A percentile compares a stretch with the other conserved stretches of the same genome.
Conservation (phyloP, 2,113 vertebrate species). For the Xyrauchen texanus region DNA sequence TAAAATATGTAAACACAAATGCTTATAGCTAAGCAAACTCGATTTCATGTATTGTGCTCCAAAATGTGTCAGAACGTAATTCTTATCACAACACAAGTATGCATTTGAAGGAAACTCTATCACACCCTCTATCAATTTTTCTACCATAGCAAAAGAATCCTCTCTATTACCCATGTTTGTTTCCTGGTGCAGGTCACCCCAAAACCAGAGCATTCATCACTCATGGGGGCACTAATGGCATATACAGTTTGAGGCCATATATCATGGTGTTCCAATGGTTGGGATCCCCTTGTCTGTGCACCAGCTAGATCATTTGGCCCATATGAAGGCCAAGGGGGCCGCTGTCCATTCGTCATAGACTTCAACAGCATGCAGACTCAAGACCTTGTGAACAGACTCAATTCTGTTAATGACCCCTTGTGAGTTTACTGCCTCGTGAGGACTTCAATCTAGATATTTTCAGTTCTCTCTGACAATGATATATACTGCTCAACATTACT, state of each 20-base stretch:
- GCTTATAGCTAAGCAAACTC: too few species aligned
- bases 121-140: too few species aligned
- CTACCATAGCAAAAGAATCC: too few species aligned
- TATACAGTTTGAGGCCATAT: slow-evolving; percentile 95
- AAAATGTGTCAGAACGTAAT: too few species aligned
- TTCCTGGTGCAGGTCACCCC: slow-evolving; percentile 86
- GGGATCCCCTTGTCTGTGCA: slow-evolving; percentile 88
- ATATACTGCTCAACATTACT: not conserved
- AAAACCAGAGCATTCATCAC: slow-evolving; percentile 88
- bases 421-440: too few species aligned
- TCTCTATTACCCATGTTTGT: too few species aligned
- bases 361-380: slow-evolving; percentile 72
- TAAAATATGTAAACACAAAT: too few species aligned
- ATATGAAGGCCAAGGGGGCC: slow-evolving; percentile 82
- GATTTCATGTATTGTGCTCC: too few species aligned
- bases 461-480: too few species aligned
- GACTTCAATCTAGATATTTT: too few species aligned
- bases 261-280: slow-evolving; percentile 86
- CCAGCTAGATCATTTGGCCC: slow-evolving; percentile 84
- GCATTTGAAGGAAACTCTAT: too few species aligned
- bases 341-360: slow-evolving; percentile 74
- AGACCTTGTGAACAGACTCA: slow-evolving; percentile 79
- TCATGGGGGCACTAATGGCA: slow-evolving; percentile 88
- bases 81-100: too few species aligned
- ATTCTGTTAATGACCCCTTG: slow-evolving; percentile 75